These are phyloP conservation scores for Eupithecia abbreviata DNA, from an alignment of 2,888 invertebrate genomes.

Conservation along the genomic window DNA sequence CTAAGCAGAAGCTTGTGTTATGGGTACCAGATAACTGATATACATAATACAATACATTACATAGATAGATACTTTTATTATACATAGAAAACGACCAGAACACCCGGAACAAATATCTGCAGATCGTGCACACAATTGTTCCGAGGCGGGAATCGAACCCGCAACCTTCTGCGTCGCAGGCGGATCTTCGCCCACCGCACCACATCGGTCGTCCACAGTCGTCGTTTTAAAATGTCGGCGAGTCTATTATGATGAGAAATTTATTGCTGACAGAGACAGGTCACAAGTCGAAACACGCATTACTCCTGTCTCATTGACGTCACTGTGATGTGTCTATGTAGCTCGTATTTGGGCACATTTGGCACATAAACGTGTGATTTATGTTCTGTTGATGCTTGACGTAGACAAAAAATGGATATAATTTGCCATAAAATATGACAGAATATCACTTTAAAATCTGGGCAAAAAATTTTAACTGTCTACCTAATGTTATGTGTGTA, in stretches of 20 bases:
- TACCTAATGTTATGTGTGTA: not conserved
- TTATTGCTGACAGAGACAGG: conserved; percentile 6
- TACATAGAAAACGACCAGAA: too few relatives aligned
- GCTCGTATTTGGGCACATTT: not conserved
- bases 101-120: too few relatives aligned
- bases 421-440: conserved; percentile 10
- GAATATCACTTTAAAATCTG: conserved; percentile 3
- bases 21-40: too few relatives aligned
- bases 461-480: not conserved
- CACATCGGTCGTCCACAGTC: too few relatives aligned
- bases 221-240: not conserved
- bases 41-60: too few relatives aligned
- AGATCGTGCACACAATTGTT: too few relatives aligned
- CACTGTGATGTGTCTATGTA: not conserved
- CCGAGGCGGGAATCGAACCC: too few relatives aligned
- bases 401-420: not conserved
- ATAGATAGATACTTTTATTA: too few relatives aligned
- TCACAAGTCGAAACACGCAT: not conserved
- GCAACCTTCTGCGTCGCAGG: too few relatives aligned
- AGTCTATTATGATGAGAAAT: conserved; percentile 5
- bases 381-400: conserved; percentile 5
- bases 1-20: too few relatives aligned
- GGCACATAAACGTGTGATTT: conserved; percentile 5
- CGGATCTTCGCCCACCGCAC: too few relatives aligned
- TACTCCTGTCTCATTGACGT: conserved; percentile 2